Percentiles rank a stretch among this genome's conserved stretches.
These are phyloP conservation scores for Busseola fusca DNA, from an alignment of 2,888 invertebrate genomes.

Conservation along the genomic window DNA sequence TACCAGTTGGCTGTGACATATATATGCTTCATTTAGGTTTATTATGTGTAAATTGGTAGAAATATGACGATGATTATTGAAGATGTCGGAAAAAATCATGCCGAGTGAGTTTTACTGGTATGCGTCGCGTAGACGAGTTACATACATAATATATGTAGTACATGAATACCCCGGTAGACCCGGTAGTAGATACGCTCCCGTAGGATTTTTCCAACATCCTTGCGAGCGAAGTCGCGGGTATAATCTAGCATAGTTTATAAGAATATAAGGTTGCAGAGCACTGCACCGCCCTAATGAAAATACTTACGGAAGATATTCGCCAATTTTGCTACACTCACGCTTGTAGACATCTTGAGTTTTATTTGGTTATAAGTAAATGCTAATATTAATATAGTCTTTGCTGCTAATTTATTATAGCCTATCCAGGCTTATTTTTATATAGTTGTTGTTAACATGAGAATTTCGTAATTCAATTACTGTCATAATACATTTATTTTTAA, in stretches of 20 bases:
- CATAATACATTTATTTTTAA: not conserved
- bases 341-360: conserved; percentile 31
- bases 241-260: not conserved
- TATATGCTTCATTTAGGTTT: too few relatives aligned
- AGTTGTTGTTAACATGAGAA: not conserved
- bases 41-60: not conserved
- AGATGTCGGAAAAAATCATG: not conserved
- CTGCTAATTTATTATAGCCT: not conserved
- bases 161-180: not conserved
- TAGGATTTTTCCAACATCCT: not conserved
- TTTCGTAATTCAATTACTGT: not conserved
- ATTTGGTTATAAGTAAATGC: not conserved
- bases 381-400: too few relatives aligned
- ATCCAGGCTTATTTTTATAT: not conserved
- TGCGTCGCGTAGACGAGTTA: too few relatives aligned
- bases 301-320: conserved; percentile 44
- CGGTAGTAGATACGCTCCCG: not conserved
- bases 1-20: too few relatives aligned
- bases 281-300: not conserved
- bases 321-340: conserved; percentile 23
- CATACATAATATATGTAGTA: not conserved
- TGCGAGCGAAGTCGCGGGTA: not conserved
- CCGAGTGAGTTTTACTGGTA: too few relatives aligned
- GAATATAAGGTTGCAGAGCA: not conserved
- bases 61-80: not conserved